phyloP scores from a whole-genome alignment of 2,113 vertebrate species.

The Falcunculus frontatus region DNA sequence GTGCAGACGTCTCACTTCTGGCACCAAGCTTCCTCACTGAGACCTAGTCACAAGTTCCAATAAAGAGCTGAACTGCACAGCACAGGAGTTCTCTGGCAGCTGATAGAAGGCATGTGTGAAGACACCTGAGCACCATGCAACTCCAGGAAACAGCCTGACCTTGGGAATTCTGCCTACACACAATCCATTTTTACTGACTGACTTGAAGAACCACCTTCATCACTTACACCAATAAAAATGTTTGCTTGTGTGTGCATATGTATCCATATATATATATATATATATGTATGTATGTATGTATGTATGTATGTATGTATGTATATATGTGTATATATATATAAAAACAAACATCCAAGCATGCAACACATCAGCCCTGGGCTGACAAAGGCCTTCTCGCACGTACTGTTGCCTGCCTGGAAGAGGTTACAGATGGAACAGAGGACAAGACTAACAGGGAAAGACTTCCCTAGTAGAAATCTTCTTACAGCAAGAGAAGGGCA shows the following conservation, averaged over 20 bases:
- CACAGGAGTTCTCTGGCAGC: background rate
- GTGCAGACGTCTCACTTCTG: background rate
- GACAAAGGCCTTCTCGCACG: background rate
- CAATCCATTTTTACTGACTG: background rate
- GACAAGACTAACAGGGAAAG: background rate
- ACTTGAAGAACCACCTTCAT: background rate
- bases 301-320: fast-evolving
- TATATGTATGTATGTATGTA: fast-evolving
- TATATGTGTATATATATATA: too few relatives aligned
- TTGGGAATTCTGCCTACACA: background rate
- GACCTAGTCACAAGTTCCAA: background rate
- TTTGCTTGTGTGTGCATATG: background rate
- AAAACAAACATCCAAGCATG: background rate
- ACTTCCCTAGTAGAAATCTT: background rate
- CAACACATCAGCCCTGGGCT: background rate
- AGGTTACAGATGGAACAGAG: background rate
- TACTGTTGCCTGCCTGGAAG: background rate
- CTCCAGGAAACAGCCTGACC: background rate
- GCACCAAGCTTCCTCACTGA: background rate
- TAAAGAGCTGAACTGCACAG: background rate
- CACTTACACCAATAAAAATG: background rate
- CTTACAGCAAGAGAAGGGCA: background rate
- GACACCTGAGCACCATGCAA: background rate
- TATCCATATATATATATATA: fast-evolving
- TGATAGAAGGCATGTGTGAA: background rate